phyloP scores from a whole-genome alignment of 2,888 invertebrate genomes.

The Eupithecia subfuscata region DNA sequence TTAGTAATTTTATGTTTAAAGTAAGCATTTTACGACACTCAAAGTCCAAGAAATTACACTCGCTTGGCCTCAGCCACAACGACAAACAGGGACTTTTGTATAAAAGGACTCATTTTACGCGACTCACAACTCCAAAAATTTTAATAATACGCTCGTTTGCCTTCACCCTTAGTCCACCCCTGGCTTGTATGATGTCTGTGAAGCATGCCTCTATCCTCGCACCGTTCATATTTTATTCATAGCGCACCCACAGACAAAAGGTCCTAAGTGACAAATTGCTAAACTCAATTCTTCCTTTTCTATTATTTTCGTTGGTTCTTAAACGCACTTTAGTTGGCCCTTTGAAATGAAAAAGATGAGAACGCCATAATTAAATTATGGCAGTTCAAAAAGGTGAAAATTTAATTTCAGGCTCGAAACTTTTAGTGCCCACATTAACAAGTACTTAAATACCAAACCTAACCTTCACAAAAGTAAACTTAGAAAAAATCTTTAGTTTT shows the following conservation, averaged over 20 bases:
- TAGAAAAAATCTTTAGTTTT: no score
- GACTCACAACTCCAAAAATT: no score
- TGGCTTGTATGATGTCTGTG: constrained; percentile 28
- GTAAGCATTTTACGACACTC: no score
- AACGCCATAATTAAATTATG: background rate
- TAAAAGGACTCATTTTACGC: no score
- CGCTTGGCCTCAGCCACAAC: no score
- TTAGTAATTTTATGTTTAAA: no score
- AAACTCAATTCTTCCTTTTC: constrained; percentile 24
- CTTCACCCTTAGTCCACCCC: constrained; percentile 21
- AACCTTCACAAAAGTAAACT: no score
- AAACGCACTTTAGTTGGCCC: background rate
- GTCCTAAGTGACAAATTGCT: constrained; percentile 34
- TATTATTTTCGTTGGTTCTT: constrained; percentile 11
- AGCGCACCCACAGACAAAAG: constrained; percentile 34
- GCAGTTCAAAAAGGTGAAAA: background rate
- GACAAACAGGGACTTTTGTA: no score
- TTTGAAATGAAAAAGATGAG: background rate
- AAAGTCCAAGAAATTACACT: no score
- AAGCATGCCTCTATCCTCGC: constrained; percentile 26
- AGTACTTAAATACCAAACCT: no score
- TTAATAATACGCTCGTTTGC: no score
- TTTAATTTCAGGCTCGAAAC: background rate
- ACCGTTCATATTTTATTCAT: constrained; percentile 45
- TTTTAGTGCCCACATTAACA: no score